These are phyloP conservation scores for Phylloscopus trochiloides DNA, from an alignment of 2,113 vertebrate species.

Conservation along the genomic window DNA sequence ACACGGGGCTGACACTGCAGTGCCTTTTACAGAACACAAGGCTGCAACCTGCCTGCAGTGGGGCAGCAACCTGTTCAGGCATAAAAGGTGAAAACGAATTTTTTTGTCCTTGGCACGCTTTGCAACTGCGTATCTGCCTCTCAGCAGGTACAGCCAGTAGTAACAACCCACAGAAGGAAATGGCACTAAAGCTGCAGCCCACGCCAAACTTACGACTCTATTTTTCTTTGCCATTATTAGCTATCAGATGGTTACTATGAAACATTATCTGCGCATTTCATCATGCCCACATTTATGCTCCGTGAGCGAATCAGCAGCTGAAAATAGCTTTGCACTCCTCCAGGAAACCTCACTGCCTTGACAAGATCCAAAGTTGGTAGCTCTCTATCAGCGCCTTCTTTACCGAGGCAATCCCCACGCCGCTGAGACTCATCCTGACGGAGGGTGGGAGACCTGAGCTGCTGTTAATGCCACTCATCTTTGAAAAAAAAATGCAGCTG, in stretches of 20 bases:
- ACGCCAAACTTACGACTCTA: background rate
- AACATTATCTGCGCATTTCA: background rate
- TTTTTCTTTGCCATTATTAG: constrained; percentile 9
- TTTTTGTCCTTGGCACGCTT: background rate
- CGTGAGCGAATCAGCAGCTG: background rate
- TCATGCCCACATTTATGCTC: background rate
- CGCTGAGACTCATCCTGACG: background rate
- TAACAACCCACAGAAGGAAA: background rate
- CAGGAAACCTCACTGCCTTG: background rate
- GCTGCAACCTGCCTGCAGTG: background rate
- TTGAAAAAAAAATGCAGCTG: background rate
- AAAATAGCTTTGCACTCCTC: background rate
- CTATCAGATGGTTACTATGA: constrained; percentile 9
- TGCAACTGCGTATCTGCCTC: background rate
- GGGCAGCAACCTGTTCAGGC: background rate
- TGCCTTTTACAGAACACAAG: background rate
- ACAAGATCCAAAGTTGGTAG: background rate
- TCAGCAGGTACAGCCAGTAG: background rate
- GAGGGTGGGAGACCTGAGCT: background rate
- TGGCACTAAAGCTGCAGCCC: background rate
- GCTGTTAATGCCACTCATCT: background rate
- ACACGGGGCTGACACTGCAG: accelerated
- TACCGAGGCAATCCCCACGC: background rate
- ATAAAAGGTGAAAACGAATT: background rate
- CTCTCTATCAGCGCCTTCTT: constrained; percentile 6